These are phyloP conservation scores for Patiria pectinifera DNA, from an alignment of 53 echinoderm and acorn worm genomes.

Conservation along the genomic window DNA sequence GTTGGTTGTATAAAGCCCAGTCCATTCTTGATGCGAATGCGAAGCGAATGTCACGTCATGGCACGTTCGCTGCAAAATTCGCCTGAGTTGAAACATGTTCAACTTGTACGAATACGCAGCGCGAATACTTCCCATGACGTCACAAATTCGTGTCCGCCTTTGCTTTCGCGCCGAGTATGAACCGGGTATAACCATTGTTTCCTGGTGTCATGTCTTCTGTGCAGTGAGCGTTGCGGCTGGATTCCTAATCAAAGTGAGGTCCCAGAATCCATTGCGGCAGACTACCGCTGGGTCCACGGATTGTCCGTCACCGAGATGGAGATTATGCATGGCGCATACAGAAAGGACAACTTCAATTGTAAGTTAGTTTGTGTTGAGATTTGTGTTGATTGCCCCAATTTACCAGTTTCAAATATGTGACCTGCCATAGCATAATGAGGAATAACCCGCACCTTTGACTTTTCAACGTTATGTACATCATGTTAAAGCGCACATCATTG, in stretches of 20 bases:
- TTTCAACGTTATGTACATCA: no score
- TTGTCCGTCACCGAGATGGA: constrained; percentile 92
- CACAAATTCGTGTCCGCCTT: no score
- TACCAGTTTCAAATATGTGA: not conserved
- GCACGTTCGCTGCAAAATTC: no score
- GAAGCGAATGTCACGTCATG: no score
- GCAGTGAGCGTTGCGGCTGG: constrained; percentile 90
- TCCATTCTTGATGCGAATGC: not conserved
- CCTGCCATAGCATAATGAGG: no score
- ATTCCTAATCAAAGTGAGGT: constrained; percentile 79
- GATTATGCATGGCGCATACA: constrained; percentile 90
- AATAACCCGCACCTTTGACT: no score
- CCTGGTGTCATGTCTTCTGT: not conserved
- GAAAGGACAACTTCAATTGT: constrained; percentile 87
- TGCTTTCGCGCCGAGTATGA: no score
- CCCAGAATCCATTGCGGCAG: constrained; percentile 68
- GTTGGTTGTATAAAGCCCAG: no score
- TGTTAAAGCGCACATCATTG: no score
- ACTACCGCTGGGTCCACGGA: constrained; percentile 84
- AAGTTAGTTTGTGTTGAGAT: constrained; percentile 31
- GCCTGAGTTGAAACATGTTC: no score
- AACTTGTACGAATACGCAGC: no score
- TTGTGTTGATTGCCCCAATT: not conserved
- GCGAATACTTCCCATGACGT: no score
- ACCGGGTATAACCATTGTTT: not conserved